These are phyloP conservation scores for Sitobion miscanthi DNA, from an alignment of 1,140 invertebrate genomes.

Conservation along the genomic window DNA sequence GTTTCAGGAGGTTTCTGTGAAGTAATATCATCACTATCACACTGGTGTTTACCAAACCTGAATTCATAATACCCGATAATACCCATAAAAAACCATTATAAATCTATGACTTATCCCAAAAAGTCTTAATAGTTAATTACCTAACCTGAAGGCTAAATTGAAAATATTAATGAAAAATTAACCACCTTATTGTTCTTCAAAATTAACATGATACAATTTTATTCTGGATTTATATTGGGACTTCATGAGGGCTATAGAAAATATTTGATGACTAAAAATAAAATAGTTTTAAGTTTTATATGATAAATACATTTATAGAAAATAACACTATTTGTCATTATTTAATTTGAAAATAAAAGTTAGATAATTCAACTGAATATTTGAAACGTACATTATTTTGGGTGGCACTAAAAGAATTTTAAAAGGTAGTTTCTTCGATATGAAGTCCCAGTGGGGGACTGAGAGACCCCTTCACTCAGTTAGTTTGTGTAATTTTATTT, in stretches of 20 bases:
- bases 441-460: too few relatives aligned
- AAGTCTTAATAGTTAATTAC: background rate
- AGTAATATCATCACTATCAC: background rate
- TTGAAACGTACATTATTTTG: too few relatives aligned
- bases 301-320: background rate
- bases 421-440: too few relatives aligned
- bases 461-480: too few relatives aligned
- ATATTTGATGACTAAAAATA: background rate
- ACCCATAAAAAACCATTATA: background rate
- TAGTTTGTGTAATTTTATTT: too few relatives aligned
- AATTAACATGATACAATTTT: constrained; percentile 5
- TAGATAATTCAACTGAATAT: background rate
- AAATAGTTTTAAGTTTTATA: background rate
- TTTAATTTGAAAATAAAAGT: background rate
- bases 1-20: background rate
- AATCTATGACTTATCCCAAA: background rate
- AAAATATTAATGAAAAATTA: background rate
- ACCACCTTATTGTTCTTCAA: background rate
- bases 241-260: background rate
- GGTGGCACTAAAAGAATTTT: too few relatives aligned
- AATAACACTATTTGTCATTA: background rate
- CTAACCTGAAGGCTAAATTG: background rate
- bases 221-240: background rate
- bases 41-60: background rate
- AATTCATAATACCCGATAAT: background rate